phyloP scores from a whole-genome alignment of 1,140 invertebrate species.

The Bemisia tabaci region DNA sequence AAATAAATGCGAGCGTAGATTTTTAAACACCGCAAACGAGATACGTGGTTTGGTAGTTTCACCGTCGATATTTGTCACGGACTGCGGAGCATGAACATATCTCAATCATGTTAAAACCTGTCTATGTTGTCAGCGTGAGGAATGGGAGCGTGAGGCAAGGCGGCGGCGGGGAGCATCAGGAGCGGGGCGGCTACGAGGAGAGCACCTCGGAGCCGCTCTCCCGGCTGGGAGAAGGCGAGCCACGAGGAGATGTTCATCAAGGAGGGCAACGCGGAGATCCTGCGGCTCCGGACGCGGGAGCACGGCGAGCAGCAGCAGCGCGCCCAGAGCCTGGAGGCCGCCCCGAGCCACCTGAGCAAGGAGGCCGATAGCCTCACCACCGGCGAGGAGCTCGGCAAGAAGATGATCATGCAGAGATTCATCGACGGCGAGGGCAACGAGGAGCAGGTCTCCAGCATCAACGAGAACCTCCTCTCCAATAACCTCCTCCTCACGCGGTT shows the following conservation, averaged over 20 bases:
- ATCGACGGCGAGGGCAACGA: conserved; percentile 52
- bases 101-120: background rate
- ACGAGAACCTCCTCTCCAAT: background rate
- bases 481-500: conserved; percentile 23
- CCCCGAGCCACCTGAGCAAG: conserved; percentile 21
- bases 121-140: too few species aligned
- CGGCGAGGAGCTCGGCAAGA: conserved; percentile 53
- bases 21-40: too few species aligned
- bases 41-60: too few species aligned
- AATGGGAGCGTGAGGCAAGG: too few species aligned
- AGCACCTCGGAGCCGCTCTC: background rate
- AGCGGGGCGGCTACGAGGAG: background rate
- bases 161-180: background rate
- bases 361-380: conserved; percentile 15
- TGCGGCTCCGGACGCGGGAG: conserved; percentile 38
- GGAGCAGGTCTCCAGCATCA: background rate
- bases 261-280: conserved; percentile 67
- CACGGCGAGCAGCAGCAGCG: conserved; percentile 4
- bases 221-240: conserved; percentile 18
- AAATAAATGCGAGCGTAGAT: too few species aligned
- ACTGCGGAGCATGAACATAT: too few species aligned
- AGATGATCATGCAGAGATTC: conserved; percentile 61
- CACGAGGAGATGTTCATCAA: conserved; percentile 54
- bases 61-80: too few species aligned
- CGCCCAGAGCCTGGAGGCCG: conserved; percentile 8